A percentile compares a stretch with the other conserved stretches of the same genome.
phyloP scores from a whole-genome alignment of 2,113 vertebrate genomes.

The Salvelinus alpinus region DNA sequence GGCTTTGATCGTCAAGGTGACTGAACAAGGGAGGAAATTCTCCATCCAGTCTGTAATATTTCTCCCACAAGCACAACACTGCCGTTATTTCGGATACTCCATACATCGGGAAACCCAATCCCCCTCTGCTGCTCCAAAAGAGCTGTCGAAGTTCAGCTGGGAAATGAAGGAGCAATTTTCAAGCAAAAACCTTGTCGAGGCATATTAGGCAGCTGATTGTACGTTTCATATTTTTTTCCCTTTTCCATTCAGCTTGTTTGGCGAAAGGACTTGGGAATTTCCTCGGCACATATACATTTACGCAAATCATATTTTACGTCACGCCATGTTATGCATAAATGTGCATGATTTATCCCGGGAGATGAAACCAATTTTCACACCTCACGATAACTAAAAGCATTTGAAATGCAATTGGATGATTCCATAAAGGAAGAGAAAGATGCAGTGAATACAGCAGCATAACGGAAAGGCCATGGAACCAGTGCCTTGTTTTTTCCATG shows the following conservation, averaged over 20 bases:
- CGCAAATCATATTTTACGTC: slow-evolving; percentile 49
- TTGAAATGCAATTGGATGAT: slow-evolving; percentile 59
- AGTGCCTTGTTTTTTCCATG: slow-evolving; percentile 39
- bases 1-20: slow-evolving; percentile 44
- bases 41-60: slow-evolving; percentile 18
- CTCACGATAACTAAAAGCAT: slow-evolving; percentile 56
- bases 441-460: slow-evolving; percentile 23
- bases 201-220: slow-evolving; percentile 32
- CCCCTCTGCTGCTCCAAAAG: slow-evolving; percentile 2
- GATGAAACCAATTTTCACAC: slow-evolving; percentile 48
- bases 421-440: slow-evolving; percentile 44
- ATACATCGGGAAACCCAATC: slow-evolving; percentile 23
- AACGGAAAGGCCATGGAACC: slow-evolving; percentile 60
- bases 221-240: slow-evolving; percentile 16
- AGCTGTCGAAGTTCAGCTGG: slow-evolving; percentile 5
- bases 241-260: background rate
- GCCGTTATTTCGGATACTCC: background rate
- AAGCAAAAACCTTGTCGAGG: slow-evolving; percentile 20
- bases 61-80: background rate
- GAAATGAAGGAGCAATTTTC: slow-evolving; percentile 20
- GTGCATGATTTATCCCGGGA: slow-evolving; percentile 31
- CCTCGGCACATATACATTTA: slow-evolving; percentile 28
- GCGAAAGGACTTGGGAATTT: slow-evolving; percentile 5
- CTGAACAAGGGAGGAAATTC: slow-evolving; percentile 27
- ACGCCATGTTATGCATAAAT: slow-evolving; percentile 38